Percentiles rank a stretch among this genome's conserved stretches.
Conservation (phyloP, 2,888 invertebrate genomes). For the Apamea epomidion region DNA sequence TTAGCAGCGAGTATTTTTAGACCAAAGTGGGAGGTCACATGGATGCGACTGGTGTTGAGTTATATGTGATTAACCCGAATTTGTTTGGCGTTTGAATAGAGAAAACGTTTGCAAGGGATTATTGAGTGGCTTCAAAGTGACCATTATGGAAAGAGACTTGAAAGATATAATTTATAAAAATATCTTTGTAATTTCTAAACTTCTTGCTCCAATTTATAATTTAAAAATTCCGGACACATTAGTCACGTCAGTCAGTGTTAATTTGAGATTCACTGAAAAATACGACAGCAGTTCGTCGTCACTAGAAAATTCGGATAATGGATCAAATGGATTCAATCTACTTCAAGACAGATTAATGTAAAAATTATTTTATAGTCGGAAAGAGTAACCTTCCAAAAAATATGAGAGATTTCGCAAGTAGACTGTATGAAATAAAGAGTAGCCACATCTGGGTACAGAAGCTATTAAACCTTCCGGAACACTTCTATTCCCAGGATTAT, state of each 20-base stretch:
- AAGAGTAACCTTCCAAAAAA: not conserved
- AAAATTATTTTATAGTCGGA: slow-evolving; percentile 33
- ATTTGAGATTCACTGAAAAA: slow-evolving; percentile 40
- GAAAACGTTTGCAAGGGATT: slow-evolving; percentile 25
- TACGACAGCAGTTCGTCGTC: slow-evolving; percentile 19
- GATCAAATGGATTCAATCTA: slow-evolving; percentile 42
- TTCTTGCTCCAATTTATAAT: slow-evolving; percentile 31
- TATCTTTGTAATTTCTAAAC: slow-evolving; percentile 4
- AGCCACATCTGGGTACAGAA: slow-evolving; percentile 37
- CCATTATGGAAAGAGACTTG: slow-evolving; percentile 22
- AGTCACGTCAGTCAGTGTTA: slow-evolving; percentile 22
- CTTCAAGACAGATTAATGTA: slow-evolving; percentile 53
- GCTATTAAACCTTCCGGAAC: slow-evolving; percentile 56
- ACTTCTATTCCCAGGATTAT: slow-evolving; percentile 68
- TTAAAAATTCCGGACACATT: slow-evolving; percentile 38
- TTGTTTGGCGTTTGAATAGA: slow-evolving; percentile 57
- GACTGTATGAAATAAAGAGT: slow-evolving; percentile 33
- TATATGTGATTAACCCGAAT: slow-evolving; percentile 77
- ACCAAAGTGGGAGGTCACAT: slow-evolving; percentile 73
- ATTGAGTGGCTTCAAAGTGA: slow-evolving; percentile 29
- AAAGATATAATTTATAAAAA: slow-evolving; percentile 9
- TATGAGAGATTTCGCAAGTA: slow-evolving; percentile 30
- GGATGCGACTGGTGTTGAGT: slow-evolving; percentile 63
- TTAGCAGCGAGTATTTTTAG: slow-evolving; percentile 72
- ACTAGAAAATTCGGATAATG: slow-evolving; percentile 37